Percentiles rank a stretch among this genome's conserved stretches.
Evolutionary conservation across 2,888 invertebrate species (phyloP).

Genomic region (Lumbricus terrestris): DNA sequence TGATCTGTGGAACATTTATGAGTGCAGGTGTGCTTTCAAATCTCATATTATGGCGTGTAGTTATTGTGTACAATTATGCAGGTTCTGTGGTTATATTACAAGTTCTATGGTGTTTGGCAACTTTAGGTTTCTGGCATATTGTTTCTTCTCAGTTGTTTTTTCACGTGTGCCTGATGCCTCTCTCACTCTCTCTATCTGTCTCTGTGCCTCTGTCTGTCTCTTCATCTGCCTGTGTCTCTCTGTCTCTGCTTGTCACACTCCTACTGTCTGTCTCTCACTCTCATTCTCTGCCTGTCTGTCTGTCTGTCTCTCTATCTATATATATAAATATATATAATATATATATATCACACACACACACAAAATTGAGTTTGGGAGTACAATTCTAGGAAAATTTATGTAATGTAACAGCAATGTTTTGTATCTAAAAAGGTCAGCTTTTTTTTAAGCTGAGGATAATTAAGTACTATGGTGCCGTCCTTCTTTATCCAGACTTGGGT

Average conservation of each 20-base stretch:
- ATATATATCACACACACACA: too few species aligned
- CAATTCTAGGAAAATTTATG: too few species aligned
- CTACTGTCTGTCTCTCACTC: background rate
- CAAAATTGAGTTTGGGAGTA: too few species aligned
- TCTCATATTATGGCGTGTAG: background rate
- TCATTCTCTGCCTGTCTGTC: background rate
- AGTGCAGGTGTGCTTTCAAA: conserved; percentile 26
- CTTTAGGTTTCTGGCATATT: background rate
- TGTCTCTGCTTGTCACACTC: too few species aligned
- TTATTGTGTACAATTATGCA: background rate
- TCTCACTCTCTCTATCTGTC: background rate
- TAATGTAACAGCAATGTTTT: too few species aligned
- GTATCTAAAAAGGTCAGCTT: too few species aligned
- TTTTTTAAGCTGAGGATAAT: too few species aligned
- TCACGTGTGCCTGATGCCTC: background rate
- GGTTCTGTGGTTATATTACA: background rate
- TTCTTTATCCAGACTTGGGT: too few species aligned
- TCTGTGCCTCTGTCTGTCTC: background rate
- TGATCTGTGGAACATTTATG: conserved; percentile 29
- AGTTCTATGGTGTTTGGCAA: too few species aligned
- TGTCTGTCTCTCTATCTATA: too few species aligned
- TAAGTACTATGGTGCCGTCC: too few species aligned
- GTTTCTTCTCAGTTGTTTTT: background rate
- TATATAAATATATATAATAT: too few species aligned
- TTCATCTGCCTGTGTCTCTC: background rate